Conservation (phyloP, 2,113 vertebrate genomes). For the Rhagologus leucostigma region DNA sequence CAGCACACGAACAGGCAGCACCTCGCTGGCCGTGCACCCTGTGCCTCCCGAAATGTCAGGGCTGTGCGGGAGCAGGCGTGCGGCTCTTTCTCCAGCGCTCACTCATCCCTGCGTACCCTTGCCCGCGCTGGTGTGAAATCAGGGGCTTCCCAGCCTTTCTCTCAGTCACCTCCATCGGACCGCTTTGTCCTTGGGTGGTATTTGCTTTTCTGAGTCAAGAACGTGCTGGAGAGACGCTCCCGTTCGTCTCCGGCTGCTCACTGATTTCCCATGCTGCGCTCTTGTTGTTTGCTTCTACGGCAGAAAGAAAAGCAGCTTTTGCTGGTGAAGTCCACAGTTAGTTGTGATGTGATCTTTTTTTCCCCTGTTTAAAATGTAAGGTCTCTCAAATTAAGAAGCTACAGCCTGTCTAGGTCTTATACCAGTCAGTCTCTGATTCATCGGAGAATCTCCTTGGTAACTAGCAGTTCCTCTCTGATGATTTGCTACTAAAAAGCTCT, state of each 20-base stretch:
- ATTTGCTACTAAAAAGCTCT: slow-evolving; percentile 67
- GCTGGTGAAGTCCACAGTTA: neutral
- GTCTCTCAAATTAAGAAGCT: slow-evolving; percentile 61
- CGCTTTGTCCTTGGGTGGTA: slow-evolving; percentile 61
- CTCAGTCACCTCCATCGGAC: slow-evolving; percentile 37
- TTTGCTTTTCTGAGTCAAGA: slow-evolving; percentile 59
- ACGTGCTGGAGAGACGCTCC: slow-evolving; percentile 28
- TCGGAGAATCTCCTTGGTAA: slow-evolving; percentile 68
- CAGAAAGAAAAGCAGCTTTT: slow-evolving; percentile 31
- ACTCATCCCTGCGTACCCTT: neutral
- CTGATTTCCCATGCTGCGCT: neutral
- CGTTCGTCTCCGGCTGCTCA: neutral
- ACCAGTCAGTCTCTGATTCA: slow-evolving; percentile 65
- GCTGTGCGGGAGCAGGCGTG: neutral
- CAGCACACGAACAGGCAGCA: accelerated
- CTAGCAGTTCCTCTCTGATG: slow-evolving; percentile 64
- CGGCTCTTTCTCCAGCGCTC: neutral
- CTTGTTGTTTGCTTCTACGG: neutral
- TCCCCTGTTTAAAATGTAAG: slow-evolving; percentile 22
- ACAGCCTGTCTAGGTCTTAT: slow-evolving; percentile 48
- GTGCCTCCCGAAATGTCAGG: neutral
- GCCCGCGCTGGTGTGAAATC: neutral
- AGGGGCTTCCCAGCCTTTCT: neutral
- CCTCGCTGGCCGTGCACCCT: neutral
- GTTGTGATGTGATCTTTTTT: neutral